Conservation (phyloP, 2,113 vertebrate species). For the Salvelinus alpinus region DNA sequence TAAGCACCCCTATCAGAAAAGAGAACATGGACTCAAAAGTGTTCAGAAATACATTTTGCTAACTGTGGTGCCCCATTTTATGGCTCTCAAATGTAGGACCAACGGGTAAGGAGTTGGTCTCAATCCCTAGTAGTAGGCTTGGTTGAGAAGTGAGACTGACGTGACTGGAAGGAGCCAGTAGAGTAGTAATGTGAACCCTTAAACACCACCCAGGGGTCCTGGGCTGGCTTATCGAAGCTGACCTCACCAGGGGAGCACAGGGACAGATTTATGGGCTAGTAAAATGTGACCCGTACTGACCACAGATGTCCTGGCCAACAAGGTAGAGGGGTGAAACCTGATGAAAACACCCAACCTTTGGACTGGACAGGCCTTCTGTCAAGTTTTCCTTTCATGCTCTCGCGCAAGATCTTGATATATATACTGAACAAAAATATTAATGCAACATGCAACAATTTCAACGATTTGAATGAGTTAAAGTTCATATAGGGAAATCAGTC, state of each 20-base stretch:
- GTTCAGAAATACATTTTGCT: neutral
- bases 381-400: neutral
- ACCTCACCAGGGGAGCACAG: constrained; percentile 27
- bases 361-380: constrained; percentile 12
- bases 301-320: constrained; percentile 47
- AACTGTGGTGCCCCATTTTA: neutral
- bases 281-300: constrained; percentile 44
- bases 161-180: neutral
- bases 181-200: constrained; percentile 14
- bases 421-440: neutral
- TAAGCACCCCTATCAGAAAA: neutral
- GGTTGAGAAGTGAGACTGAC: too few species aligned
- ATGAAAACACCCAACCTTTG: constrained; percentile 32
- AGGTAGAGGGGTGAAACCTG: constrained; percentile 49
- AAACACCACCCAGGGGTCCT: constrained; percentile 32
- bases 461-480: too few species aligned
- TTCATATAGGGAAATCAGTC: too few species aligned
- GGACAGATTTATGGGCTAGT: constrained; percentile 53
- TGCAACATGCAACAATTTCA: too few species aligned
- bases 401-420: constrained; percentile 25
- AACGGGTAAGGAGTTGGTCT: too few species aligned
- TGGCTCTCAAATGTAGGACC: neutral
- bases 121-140: too few species aligned
- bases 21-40: neutral
- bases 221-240: constrained; percentile 28